Evolutionary conservation across 2,888 invertebrate species (phyloP), one percentile per base, ranked within the genome.

Genomic region (Agonopterix heracliana): DNA sequence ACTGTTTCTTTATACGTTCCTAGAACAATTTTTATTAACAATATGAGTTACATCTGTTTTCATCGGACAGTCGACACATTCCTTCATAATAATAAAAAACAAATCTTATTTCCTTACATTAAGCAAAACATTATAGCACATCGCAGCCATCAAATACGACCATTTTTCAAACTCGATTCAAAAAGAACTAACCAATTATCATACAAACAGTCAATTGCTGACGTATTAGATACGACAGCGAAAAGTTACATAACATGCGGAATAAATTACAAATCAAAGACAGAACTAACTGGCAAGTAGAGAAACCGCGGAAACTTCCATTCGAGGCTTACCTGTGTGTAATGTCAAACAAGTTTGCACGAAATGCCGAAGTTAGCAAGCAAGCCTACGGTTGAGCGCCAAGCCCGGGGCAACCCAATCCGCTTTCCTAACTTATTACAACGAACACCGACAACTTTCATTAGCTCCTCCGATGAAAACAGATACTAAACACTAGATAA

Each of bases 1-100:
- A 78, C 59, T 47, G 36, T 68, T 61, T 68, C 10, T 71, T 69
- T 60, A 48, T 78, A 62, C 65, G 86, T 87, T 87, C 86, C 65
- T 85, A 86, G 84, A 85, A 86, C 85, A 68, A 66, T 66, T 62
- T 26, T 45, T 51, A 47, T 44, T 41, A 13, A 26, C 5, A 41
- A 47, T 11, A 45, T 5, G 10, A 45, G 42, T 48, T 42, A 2
- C 7, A 48, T 54, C 57, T 57, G 54, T 56, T 57, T 55, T 55
- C 54, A 50, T 45, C 49, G 34, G 49, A 26, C 26, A 5, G 17
- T 17, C 17, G 1, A 26, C 26, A 26, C 26, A 26, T 14, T 14
- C 26, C 2, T 26, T 26, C 5, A 26, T 7, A 26, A 45, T 34
- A 34, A 34, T 26, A 44, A 44, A 48, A 48, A 26, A 7, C 7